phyloP scores from a whole-genome alignment of 1,140 invertebrate genomes.

The Lepidurus packardi region DNA sequence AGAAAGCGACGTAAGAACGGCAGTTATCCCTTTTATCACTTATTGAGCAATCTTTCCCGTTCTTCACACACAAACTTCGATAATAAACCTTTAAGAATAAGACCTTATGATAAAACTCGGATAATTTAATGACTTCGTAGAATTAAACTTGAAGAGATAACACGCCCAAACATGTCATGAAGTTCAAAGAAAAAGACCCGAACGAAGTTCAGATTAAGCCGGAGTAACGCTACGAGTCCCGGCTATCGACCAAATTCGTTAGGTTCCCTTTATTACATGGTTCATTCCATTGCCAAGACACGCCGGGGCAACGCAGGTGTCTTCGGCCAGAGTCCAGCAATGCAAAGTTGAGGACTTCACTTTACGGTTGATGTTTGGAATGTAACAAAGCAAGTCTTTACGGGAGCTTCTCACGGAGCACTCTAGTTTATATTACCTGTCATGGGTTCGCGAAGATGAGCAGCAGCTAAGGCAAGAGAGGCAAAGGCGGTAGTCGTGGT shows the following conservation, averaged over 20 bases:
- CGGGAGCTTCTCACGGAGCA: not conserved
- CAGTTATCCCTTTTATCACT: constrained; percentile 11
- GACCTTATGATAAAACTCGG: not conserved
- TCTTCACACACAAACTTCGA: not conserved
- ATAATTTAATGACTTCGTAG: not conserved
- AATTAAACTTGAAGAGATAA: not conserved
- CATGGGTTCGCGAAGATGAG: constrained; percentile 7
- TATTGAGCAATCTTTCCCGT: not conserved
- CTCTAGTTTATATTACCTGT: constrained; percentile 1
- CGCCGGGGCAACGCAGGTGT: too few relatives aligned
- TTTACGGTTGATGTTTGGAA: too few relatives aligned
- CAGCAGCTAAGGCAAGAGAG: not conserved
- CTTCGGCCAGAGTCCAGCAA: too few relatives aligned
- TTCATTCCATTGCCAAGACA: too few relatives aligned
- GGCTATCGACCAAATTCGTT: too few relatives aligned
- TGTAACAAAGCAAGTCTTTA: not conserved
- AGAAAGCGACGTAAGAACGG: not conserved
- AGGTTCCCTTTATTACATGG: too few relatives aligned
- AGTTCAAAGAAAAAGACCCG: too few relatives aligned
- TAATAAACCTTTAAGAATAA: too few relatives aligned
- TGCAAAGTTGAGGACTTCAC: too few relatives aligned
- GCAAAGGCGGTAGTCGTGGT: constrained; percentile 5
- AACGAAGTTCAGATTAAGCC: too few relatives aligned
- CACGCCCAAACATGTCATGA: not conserved
- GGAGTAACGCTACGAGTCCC: too few relatives aligned